Percentiles rank a stretch among this genome's conserved stretches.
phyloP scores from a whole-genome alignment of 2,113 vertebrate genomes.

The Dipodomys spectabilis region DNA sequence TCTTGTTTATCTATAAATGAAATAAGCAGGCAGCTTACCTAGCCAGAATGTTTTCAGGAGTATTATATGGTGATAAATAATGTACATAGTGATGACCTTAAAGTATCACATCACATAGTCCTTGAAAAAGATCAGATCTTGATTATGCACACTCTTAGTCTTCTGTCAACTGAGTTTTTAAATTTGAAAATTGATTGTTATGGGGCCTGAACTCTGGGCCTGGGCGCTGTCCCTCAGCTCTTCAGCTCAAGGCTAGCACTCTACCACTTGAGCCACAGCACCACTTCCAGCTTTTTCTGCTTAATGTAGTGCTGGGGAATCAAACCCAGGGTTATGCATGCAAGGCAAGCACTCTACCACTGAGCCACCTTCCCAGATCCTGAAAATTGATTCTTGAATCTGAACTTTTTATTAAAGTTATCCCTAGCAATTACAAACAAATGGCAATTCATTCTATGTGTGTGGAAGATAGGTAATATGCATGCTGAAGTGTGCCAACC shows the following conservation, averaged over 20 bases:
- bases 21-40: slow-evolving; percentile 54
- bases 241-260: too few species aligned
- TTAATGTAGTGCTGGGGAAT: too few species aligned
- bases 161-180: slow-evolving; percentile 1
- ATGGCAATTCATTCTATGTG: background rate
- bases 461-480: background rate
- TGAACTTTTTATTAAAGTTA: slow-evolving; percentile 47
- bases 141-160: slow-evolving; percentile 41
- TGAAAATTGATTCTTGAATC: background rate
- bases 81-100: slow-evolving; percentile 56
- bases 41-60: slow-evolving; percentile 55
- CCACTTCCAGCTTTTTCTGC: too few species aligned
- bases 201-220: too few species aligned
- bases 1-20: slow-evolving; percentile 66
- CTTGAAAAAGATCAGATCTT: slow-evolving; percentile 56
- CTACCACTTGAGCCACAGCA: too few species aligned
- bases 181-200: slow-evolving; percentile 32
- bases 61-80: slow-evolving; percentile 66
- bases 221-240: too few species aligned
- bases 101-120: background rate
- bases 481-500: background rate
- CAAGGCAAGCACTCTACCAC: too few species aligned
- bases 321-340: too few species aligned
- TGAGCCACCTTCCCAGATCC: background rate
- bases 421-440: slow-evolving; percentile 23